A percentile compares a stretch with the other conserved stretches of the same genome.
phyloP scores from a whole-genome alignment of 2,797 vertebrate species.

The Pantherophis vulpinus region DNA sequence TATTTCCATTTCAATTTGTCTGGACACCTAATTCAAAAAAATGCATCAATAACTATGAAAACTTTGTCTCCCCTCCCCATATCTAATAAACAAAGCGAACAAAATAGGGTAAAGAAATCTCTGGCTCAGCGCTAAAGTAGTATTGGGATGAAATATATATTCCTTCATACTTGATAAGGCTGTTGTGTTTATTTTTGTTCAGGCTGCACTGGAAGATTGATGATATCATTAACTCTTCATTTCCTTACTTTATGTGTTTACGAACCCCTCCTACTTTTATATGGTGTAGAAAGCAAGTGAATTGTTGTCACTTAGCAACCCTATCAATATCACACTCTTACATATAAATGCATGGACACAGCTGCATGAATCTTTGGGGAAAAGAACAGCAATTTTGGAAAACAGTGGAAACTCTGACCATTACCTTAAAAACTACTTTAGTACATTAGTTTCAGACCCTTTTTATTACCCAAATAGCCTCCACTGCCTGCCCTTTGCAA shows the following conservation, averaged over 20 bases:
- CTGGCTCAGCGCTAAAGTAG: slow-evolving; percentile 19
- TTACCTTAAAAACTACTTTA: not conserved
- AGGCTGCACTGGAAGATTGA: slow-evolving; percentile 35
- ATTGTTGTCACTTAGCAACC: slow-evolving; percentile 4
- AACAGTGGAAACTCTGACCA: not conserved
- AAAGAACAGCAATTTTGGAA: not conserved
- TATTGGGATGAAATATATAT: slow-evolving; percentile 31
- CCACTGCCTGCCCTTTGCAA: not conserved
- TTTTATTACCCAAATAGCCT: not conserved
- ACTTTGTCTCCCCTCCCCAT: not conserved
- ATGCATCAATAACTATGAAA: not conserved
- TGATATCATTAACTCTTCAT: slow-evolving; percentile 52
- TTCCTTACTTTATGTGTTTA: slow-evolving; percentile 22
- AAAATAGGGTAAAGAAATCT: slow-evolving; percentile 30
- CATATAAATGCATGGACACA: not conserved
- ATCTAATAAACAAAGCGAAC: slow-evolving; percentile 1
- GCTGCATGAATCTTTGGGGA: not conserved
- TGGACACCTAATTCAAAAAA: not conserved
- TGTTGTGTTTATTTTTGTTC: slow-evolving; percentile 42
- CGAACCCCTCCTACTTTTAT: not conserved
- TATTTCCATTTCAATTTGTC: not conserved
- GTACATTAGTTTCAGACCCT: not conserved
- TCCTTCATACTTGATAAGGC: slow-evolving; percentile 30
- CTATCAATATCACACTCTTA: not conserved
- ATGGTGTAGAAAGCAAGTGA: not conserved